phyloP scores from a whole-genome alignment of 1,140 invertebrate genomes.

The Sarcophaga bullata region DNA sequence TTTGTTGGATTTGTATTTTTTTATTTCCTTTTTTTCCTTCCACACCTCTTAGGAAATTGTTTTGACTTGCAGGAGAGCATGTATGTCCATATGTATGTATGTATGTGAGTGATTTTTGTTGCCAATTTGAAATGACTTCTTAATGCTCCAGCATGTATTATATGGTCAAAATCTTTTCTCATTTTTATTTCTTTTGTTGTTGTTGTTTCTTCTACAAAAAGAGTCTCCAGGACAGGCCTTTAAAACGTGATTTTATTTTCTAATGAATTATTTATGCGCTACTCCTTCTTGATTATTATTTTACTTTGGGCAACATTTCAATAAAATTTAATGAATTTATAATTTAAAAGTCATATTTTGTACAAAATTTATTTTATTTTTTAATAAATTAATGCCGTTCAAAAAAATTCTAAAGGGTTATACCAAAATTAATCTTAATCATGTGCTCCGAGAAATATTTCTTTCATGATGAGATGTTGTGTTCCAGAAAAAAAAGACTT shows the following conservation, averaged over 20 bases:
- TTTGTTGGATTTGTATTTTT: slow-evolving; percentile 17
- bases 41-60: neutral
- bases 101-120: neutral
- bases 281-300: no score
- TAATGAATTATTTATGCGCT: no score
- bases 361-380: no score
- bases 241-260: neutral
- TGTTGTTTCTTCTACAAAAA: neutral
- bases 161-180: neutral
- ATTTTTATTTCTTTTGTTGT: neutral
- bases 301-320: no score
- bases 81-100: neutral
- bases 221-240: neutral
- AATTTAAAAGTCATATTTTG: no score
- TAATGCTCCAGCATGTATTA: slow-evolving; percentile 29
- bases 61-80: neutral
- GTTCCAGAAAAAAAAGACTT: no score
- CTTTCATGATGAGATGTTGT: no score
- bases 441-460: no score
- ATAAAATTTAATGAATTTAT: no score
- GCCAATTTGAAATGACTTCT: slow-evolving; percentile 33
- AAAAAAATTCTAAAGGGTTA: no score
- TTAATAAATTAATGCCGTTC: no score
- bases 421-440: no score
- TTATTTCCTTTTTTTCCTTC: slow-evolving; percentile 9